Conservation (phyloP, 2,797 vertebrate species). For the Oryzias dopingdopingensis region DNA sequence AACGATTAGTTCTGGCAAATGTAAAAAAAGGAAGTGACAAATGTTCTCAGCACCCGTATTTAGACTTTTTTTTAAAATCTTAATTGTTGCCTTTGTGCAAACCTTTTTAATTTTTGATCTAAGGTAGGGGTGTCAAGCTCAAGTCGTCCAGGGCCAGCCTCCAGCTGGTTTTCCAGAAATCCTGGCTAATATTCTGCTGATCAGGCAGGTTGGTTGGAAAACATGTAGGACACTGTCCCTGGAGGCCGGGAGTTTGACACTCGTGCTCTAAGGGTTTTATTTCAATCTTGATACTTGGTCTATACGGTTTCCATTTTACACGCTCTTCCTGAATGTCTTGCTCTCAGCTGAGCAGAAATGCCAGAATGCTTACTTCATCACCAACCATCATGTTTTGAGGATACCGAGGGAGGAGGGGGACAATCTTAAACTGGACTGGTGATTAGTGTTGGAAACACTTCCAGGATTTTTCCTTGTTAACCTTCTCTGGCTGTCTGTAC, state of each 20-base stretch:
- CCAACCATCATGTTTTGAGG: constrained; percentile 55
- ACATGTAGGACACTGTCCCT: too few relatives aligned
- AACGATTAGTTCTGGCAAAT: too few relatives aligned
- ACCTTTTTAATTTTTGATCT: too few relatives aligned
- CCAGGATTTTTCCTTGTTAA: constrained; percentile 43
- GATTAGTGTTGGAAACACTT: constrained; percentile 64
- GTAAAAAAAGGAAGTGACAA: too few relatives aligned
- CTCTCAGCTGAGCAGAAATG: constrained; percentile 65
- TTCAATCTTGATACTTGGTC: constrained; percentile 14
- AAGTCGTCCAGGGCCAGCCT: too few relatives aligned
- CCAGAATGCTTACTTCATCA: constrained; percentile 68
- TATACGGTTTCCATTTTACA: constrained; percentile 27
- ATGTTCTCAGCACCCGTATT: too few relatives aligned
- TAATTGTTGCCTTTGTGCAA: too few relatives aligned
- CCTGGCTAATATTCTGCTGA: too few relatives aligned
- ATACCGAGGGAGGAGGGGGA: constrained; percentile 33
- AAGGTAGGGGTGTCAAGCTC: not conserved
- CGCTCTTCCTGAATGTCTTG: constrained; percentile 37
- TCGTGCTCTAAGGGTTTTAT: constrained; percentile 1
- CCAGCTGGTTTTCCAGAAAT: too few relatives aligned
- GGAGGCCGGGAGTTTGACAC: too few relatives aligned
- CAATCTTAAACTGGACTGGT: constrained; percentile 55
- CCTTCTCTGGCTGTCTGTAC: constrained; percentile 4
- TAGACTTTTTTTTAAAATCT: too few relatives aligned
- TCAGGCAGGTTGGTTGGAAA: too few relatives aligned